Evolutionary conservation across 2,113 vertebrate genomes (phyloP).

Genomic region (Addax nasomaculatus): DNA sequence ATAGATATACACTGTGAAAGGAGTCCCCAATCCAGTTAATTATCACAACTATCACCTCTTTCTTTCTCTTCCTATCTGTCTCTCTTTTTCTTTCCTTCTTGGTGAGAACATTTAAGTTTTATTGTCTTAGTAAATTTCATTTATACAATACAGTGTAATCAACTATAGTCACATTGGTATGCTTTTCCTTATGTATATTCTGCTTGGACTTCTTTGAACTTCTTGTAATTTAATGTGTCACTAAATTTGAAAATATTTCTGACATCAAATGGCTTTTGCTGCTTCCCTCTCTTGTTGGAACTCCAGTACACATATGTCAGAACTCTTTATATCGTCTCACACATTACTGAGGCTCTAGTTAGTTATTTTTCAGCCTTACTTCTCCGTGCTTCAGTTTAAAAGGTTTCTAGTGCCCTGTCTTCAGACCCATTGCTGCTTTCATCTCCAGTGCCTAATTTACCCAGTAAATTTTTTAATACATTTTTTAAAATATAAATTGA

Average conservation of each 20-base stretch:
- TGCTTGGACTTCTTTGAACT: background rate
- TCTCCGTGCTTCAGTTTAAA: background rate
- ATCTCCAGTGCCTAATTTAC: background rate
- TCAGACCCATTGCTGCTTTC: background rate
- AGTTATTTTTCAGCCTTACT: background rate
- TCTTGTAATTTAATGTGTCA: background rate
- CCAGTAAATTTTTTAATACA: background rate
- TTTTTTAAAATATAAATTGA: accelerated
- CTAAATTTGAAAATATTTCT: background rate
- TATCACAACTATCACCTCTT: background rate
- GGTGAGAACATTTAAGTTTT: background rate
- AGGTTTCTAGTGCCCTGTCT: background rate
- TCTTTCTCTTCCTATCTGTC: background rate
- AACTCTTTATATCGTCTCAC: background rate
- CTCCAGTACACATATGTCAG: background rate
- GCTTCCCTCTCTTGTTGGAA: background rate
- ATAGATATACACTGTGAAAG: background rate
- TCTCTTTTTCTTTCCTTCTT: background rate
- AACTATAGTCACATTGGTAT: background rate
- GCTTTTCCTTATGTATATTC: background rate
- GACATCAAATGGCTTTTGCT: background rate
- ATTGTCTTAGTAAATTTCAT: background rate
- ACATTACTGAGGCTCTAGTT: background rate
- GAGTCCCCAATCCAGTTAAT: background rate
- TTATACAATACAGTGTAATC: background rate